Base-by-base conservation (phyloP, 2,888 invertebrate species). In the Chironomus tentans region DNA sequence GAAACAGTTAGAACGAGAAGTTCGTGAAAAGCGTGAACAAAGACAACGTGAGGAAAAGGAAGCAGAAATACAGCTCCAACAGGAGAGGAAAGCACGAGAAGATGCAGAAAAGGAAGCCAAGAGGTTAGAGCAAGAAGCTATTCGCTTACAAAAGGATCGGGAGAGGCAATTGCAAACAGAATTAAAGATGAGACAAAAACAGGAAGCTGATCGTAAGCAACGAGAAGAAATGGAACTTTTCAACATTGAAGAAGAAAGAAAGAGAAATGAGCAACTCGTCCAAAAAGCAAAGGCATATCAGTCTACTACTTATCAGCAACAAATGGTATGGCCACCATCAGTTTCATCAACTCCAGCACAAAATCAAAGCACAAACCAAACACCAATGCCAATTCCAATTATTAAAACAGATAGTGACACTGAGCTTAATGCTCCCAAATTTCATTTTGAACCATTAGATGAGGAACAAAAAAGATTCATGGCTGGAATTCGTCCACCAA, bases 401-500 rank as follows among this genome's bases (percentile, higher is more conserved):
- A 74, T 74, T n/a, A 65, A 15, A 65, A 74, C 74, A n/a, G 74
- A 74, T 22, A 74, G 68, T 48, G 70, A 76, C 62, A 18, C 21
- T 2, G 70, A 69, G 22, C 47, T 76, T 7, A 46, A 56, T 76
- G 13, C 74, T 2, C 22, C 47, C 2, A 65, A 68, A 7, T 74
- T 74, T 18, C 74, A 22, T n/a, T 74, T 74, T 48, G 74, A 89
- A 84, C 88, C 90, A 74, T 87, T 90, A 79, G 83, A 85, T 78
- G 88, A 89, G 78, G 87, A 88, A 22, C 68, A 65, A 18, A 65
- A 48, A 24, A 22, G 48, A 68, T 74, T 74, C 13, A 74, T 74
- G 74, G 74, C 74, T 4, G 65, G 48, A 6, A 74, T 74, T 74
- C 74, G 74, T 65, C 74, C 74, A 68, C 74, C 74, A 22, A 74